These are phyloP conservation scores for Aproaerema taeniolella DNA, from an alignment of 2,888 invertebrate species.

Conservation along the genomic window DNA sequence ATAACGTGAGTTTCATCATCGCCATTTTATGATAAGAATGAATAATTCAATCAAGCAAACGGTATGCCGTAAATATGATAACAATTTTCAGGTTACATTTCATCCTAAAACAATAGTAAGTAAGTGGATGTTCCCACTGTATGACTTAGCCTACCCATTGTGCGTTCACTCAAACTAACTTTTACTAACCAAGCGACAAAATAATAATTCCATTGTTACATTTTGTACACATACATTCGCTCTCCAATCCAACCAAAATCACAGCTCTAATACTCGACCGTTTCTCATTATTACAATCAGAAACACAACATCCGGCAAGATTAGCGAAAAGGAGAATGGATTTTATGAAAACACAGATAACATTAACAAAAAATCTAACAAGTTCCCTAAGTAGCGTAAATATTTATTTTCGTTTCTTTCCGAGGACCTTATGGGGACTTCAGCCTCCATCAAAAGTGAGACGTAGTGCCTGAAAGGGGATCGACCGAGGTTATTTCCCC, in stretches of 20 bases:
- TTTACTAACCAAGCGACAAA: slow-evolving; percentile 45
- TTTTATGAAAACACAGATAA: too few species aligned
- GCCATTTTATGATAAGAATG: too few species aligned
- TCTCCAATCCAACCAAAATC: not conserved
- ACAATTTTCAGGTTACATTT: slow-evolving; percentile 25
- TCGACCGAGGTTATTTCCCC: slow-evolving; percentile 51
- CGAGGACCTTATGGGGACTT: slow-evolving; percentile 27
- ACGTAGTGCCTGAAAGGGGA: slow-evolving; percentile 33
- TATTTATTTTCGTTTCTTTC: too few species aligned
- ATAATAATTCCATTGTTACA: slow-evolving; percentile 37
- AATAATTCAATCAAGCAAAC: slow-evolving; percentile 3
- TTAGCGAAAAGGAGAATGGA: too few species aligned
- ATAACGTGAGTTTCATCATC: too few species aligned
- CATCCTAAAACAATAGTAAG: slow-evolving; percentile 49
- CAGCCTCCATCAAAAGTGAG: slow-evolving; percentile 29
- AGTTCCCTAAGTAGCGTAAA: too few species aligned
- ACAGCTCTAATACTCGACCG: too few species aligned
- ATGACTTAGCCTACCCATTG: slow-evolving; percentile 41
- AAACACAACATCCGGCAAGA: too few species aligned
- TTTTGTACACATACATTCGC: slow-evolving; percentile 24
- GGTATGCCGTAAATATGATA: slow-evolving; percentile 16
- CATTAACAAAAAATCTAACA: too few species aligned
- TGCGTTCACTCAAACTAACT: slow-evolving; percentile 42
- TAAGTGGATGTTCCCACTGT: slow-evolving; percentile 54
- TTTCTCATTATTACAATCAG: too few species aligned